Conservation (phyloP, 2,797 vertebrate species). For the Paguma larvata region DNA sequence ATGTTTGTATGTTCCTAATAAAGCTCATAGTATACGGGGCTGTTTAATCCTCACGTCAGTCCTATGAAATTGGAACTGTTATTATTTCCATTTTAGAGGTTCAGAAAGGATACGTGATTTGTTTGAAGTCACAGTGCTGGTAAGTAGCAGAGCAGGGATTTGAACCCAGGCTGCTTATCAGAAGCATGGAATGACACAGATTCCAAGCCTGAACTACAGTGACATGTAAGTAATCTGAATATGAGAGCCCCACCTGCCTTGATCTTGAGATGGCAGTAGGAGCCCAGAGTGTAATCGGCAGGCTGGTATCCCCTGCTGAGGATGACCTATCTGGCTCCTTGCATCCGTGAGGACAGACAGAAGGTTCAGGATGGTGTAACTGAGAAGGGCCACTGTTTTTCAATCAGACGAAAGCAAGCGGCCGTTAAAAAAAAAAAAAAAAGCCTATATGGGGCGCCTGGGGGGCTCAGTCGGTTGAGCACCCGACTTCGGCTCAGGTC, state of each 20-base stretch:
- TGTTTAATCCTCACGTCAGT: neutral
- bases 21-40: neutral
- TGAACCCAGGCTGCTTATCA: neutral
- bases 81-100: neutral
- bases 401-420: neutral
- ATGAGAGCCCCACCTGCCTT: accelerated
- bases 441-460: too few species aligned
- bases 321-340: neutral
- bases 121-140: neutral
- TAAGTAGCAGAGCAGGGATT: neutral
- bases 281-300: neutral
- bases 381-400: neutral
- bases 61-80: neutral
- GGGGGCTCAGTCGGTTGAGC: too few species aligned
- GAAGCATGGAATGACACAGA: neutral
- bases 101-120: neutral
- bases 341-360: neutral
- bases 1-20: neutral
- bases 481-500: too few species aligned
- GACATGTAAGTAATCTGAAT: neutral
- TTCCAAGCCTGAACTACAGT: neutral
- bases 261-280: neutral
- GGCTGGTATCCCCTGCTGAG: neutral
- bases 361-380: accelerated
- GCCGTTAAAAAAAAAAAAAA: neutral